Conservation (phyloP, 1,140 invertebrate species). For the Psilanteris sp. region DNA sequence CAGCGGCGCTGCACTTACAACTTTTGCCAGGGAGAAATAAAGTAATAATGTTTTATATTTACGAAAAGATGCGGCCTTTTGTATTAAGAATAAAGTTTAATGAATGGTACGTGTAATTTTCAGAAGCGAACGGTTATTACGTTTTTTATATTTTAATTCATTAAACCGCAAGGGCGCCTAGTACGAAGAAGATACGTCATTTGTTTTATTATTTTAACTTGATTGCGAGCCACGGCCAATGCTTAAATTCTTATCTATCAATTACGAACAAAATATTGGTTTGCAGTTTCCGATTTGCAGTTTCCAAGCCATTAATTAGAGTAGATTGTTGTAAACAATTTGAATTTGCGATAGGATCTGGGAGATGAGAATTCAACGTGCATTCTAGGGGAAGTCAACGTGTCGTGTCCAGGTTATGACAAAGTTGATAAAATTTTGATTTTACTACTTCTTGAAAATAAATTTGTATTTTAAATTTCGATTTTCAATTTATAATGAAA, state of each 20-base stretch:
- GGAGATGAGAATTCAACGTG: no score
- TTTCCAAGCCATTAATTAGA: background rate
- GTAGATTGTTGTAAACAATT: no score
- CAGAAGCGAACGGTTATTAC: constrained; percentile 44
- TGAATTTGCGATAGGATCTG: no score
- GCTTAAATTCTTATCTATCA: constrained; percentile 16
- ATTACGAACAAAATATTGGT: background rate
- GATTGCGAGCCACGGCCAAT: constrained; percentile 6
- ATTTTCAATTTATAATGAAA: no score
- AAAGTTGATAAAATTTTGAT: no score
- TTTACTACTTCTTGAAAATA: no score
- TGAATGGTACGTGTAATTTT: constrained; percentile 43
- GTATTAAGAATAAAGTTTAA: constrained; percentile 55
- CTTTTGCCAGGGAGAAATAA: constrained; percentile 32
- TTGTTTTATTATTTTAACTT: constrained; percentile 3
- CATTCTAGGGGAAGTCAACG: no score
- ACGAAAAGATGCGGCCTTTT: constrained; percentile 36
- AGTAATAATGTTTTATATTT: constrained; percentile 50
- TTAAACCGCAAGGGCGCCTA: constrained; percentile 30
- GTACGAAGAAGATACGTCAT: constrained; percentile 6
- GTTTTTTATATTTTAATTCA: constrained; percentile 59
- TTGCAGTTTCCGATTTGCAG: background rate
- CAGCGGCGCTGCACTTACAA: constrained; percentile 34
- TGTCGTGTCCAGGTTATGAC: no score
- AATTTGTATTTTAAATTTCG: no score